These are phyloP conservation scores for Bimastos eiseni DNA, from an alignment of 2,888 invertebrate species.

Conservation along the genomic window DNA sequence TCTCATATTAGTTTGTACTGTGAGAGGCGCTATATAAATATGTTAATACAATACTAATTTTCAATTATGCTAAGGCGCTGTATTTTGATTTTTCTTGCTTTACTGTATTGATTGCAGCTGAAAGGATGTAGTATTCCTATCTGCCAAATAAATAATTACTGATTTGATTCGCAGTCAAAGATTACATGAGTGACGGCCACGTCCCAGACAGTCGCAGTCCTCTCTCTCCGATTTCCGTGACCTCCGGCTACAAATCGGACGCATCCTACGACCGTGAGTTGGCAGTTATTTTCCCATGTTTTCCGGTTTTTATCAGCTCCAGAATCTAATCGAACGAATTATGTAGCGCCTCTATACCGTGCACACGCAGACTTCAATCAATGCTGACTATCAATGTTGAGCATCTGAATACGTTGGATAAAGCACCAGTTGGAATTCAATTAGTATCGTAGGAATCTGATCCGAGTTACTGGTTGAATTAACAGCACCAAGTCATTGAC, in stretches of 20 bases:
- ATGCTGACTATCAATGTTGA: neutral
- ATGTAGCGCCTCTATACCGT: neutral
- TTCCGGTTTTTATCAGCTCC: neutral
- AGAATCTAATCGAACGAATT: neutral
- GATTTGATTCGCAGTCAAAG: constrained; percentile 27
- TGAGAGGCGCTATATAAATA: no score
- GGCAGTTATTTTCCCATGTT: neutral
- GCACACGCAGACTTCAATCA: neutral
- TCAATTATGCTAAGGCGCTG: no score
- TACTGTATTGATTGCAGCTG: no score
- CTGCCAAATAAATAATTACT: neutral
- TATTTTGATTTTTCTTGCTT: no score
- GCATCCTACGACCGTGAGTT: constrained; percentile 36
- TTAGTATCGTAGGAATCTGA: neutral
- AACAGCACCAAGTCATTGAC: neutral
- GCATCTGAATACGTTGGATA: no score
- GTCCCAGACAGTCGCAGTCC: constrained; percentile 26
- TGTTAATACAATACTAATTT: no score
- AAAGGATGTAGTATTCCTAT: no score
- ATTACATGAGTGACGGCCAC: constrained; percentile 29
- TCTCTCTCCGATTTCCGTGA: constrained; percentile 29
- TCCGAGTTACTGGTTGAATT: neutral
- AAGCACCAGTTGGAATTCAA: neutral
- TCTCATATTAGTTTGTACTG: no score
- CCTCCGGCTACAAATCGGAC: constrained; percentile 40